A percentile compares a stretch with the other conserved stretches of the same genome.
phyloP scores from a whole-genome alignment of 2,113 vertebrate species.

The Tachysurus vachellii region DNA sequence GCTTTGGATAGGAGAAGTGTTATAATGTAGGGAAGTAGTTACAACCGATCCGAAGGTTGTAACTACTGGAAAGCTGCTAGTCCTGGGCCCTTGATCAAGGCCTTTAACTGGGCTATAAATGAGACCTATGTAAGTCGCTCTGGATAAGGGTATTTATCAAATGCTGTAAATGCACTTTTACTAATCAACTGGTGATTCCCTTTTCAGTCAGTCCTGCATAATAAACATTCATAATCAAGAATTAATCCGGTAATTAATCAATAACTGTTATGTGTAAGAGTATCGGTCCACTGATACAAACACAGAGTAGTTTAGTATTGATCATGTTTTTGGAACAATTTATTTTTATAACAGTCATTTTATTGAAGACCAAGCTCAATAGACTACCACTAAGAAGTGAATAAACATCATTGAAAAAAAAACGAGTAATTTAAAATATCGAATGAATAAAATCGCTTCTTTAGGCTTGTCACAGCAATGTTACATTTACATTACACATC shows the following conservation, averaged over 20 bases:
- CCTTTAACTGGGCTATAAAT: too few relatives aligned
- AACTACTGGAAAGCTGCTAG: too few relatives aligned
- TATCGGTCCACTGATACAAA: neutral
- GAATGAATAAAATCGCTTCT: neutral
- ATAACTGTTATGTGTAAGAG: neutral
- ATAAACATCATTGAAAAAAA: constrained; percentile 5
- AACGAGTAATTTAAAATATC: neutral
- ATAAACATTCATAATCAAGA: neutral
- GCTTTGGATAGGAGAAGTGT: too few relatives aligned
- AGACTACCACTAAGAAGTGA: neutral
- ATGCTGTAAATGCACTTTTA: neutral
- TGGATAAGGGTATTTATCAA: too few relatives aligned
- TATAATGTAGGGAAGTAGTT: too few relatives aligned
- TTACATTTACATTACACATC: neutral
- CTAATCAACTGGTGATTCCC: neutral
- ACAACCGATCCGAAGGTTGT: too few relatives aligned
- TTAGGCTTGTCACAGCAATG: neutral
- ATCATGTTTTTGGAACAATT: neutral
- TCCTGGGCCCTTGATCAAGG: too few relatives aligned
- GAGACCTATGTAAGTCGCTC: too few relatives aligned
- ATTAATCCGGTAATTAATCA: neutral
- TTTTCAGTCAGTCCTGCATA: too few relatives aligned
- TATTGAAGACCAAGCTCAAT: neutral
- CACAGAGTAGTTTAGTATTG: neutral
- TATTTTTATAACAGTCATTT: neutral